Base-by-base conservation (phyloP, 2,888 invertebrate genomes). In the Blera fallax region DNA sequence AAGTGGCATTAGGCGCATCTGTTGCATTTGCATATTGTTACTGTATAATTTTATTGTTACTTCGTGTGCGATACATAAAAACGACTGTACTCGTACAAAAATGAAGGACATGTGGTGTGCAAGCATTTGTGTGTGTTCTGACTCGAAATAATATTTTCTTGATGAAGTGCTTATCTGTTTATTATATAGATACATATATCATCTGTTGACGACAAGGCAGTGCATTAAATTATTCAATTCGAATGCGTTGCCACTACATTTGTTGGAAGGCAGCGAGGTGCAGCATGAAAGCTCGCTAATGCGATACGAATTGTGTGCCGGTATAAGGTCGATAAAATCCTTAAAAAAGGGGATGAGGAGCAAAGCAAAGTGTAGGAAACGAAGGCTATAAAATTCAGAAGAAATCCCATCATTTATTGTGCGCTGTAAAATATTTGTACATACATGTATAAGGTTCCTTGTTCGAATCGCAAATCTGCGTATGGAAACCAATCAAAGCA, bases 1-100 rank as follows among this genome's bases (percentile, higher is more conserved):
- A 78, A 78, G 21, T 64, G 64, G 64, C 54, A 70, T 62, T 62
- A 70, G 32, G 10, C 62, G 27, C 78, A 78, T 78, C 78, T 78
- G 78, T 70, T 78, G 70, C 78, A 70, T 70, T 70, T 70, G 54
- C 78, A 70, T 70, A 64, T 48, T 48, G 24, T 70, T 43, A 27
- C 54, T 64, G 34, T 21, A 54, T n/a, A 56, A 45, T 70, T 62
- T 78, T 62, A 78, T 70, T 54, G 34, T 21, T 45, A 2, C 11
- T 14, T 62, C 3, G 60, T 69, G 29, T 60, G 43, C 18, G 29
- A 50, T 34, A 52, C 21, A 50, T 48, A 29, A 50, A 40, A 29
- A 11, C 14, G 1, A 64, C 3, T 18, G 10, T n/a, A n/a, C n/a
- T n/a, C n/a, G n/a, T n/a, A n/a, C n/a, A n/a, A n/a, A n/a, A 48